Evolutionary conservation across 2,113 vertebrate genomes (phyloP).

Genomic region (Lipotes vexillifer): DNA sequence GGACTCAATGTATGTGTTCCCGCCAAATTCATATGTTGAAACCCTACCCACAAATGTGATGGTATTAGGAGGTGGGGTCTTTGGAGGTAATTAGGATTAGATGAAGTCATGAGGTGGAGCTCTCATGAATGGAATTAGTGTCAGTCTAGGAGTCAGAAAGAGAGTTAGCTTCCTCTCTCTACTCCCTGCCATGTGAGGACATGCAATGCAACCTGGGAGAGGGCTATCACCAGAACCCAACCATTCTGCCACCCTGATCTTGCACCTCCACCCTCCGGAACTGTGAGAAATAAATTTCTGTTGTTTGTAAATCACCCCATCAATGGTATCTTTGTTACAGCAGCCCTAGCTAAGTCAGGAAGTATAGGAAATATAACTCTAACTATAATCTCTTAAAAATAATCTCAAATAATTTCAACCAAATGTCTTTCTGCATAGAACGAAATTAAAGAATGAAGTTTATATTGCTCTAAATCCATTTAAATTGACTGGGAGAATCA

Average conservation of each 20-base stretch:
- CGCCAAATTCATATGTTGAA: neutral
- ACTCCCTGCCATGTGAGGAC: neutral
- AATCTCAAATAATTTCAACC: neutral
- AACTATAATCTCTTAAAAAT: neutral
- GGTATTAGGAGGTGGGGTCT: neutral
- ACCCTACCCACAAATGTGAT: neutral
- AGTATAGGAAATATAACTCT: neutral
- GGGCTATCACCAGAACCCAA: neutral
- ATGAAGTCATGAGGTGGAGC: neutral
- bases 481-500: neutral
- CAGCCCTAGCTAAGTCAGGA: neutral
- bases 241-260: neutral
- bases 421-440: neutral
- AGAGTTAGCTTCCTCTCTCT: neutral
- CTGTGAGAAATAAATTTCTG: neutral
- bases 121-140: neutral
- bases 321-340: neutral
- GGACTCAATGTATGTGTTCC: neutral
- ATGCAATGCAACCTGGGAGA: neutral
- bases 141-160: neutral
- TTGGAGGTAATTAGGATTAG: neutral
- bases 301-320: neutral
- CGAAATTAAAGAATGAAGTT: neutral
- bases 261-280: neutral
- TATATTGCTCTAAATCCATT: neutral